A percentile compares a stretch with the other conserved stretches of the same genome.
Conservation (phyloP, 2,888 invertebrate genomes). For the Epirrita christyi region DNA sequence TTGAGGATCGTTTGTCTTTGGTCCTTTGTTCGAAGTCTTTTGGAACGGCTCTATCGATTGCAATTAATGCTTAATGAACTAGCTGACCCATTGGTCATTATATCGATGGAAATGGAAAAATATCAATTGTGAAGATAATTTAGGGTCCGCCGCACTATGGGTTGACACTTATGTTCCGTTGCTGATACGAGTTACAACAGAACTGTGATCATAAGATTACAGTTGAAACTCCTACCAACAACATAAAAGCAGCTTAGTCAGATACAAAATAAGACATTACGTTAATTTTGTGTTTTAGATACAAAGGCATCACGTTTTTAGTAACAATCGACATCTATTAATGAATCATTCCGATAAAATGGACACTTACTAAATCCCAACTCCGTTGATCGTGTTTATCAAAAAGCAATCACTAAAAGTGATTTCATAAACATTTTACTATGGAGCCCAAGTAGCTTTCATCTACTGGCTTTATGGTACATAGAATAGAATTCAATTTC, state of each 20-base stretch:
- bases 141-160: too few species aligned
- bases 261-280: background rate
- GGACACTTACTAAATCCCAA: conserved; percentile 18
- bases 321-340: conserved; percentile 4
- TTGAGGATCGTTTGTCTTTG: conserved; percentile 39
- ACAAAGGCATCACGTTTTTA: conserved; percentile 1
- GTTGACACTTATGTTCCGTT: too few species aligned
- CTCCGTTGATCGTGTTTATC: conserved; percentile 28
- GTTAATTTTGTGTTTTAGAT: background rate
- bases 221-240: background rate
- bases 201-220: too few species aligned
- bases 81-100: conserved; percentile 41
- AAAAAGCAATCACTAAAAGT: conserved; percentile 41
- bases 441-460: conserved; percentile 49
- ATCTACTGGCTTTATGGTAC: conserved; percentile 53
- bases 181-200: too few species aligned
- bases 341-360: conserved; percentile 14
- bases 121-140: conserved; percentile 1
- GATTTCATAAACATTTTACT: conserved; percentile 57
- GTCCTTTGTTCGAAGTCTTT: conserved; percentile 42
- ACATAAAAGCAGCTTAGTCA: background rate
- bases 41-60: conserved; percentile 44
- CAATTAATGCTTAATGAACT: conserved; percentile 44
- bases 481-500: conserved; percentile 58
- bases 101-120: conserved; percentile 4